Evolutionary conservation across 2,113 vertebrate genomes (phyloP).

Genomic region (Oenanthe melanoleuca): DNA sequence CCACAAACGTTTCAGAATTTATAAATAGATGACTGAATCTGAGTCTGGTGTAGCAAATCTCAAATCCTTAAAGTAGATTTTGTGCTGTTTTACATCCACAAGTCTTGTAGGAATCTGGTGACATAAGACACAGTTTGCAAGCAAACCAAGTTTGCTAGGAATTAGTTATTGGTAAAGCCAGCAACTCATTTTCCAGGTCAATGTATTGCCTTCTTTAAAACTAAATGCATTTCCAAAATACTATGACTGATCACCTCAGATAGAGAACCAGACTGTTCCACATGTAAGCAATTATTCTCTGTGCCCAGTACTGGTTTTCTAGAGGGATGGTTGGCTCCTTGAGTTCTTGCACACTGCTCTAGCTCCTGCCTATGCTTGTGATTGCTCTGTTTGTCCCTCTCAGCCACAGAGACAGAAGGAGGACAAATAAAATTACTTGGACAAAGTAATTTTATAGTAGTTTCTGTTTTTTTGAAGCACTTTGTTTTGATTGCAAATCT

Average conservation of each 20-base stretch:
- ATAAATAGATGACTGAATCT: conserved; percentile 4
- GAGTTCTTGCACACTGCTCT: neutral
- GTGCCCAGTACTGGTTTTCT: neutral
- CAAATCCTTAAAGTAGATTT: neutral
- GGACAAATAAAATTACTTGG: neutral
- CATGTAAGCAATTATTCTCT: neutral
- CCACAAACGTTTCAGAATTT: neutral
- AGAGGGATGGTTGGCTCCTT: neutral
- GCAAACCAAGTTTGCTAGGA: neutral
- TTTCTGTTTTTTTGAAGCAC: neutral
- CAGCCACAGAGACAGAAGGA: neutral
- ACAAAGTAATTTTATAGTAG: neutral
- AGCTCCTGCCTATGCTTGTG: neutral
- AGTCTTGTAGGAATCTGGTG: neutral
- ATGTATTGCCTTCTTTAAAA: neutral
- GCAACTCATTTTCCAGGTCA: neutral
- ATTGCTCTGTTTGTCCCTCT: neutral
- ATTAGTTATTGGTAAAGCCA: neutral
- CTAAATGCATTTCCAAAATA: neutral
- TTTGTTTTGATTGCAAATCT: neutral
- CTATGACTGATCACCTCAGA: neutral
- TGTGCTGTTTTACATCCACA: neutral
- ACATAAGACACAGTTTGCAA: neutral
- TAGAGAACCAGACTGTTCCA: neutral
- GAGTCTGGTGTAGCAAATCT: neutral